Conservation (phyloP, 2,888 invertebrate species). For the Dorcus hopei region DNA sequence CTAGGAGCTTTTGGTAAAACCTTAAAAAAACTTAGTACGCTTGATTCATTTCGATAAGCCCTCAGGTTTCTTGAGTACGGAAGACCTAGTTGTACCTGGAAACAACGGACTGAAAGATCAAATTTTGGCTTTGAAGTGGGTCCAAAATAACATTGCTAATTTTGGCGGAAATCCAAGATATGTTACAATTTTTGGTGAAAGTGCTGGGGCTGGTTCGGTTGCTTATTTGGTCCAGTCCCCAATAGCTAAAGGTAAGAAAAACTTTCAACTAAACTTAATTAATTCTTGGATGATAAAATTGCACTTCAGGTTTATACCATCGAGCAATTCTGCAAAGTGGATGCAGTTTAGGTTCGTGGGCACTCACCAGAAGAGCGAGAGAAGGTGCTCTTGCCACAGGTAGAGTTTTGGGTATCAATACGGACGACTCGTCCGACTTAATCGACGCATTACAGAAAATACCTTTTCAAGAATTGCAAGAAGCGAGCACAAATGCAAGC, state of each 20-base stretch:
- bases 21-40: background rate
- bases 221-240: background rate
- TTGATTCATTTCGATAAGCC: background rate
- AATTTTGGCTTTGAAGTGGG: background rate
- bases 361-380: conserved; percentile 20
- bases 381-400: conserved; percentile 22
- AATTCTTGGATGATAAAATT: too few species aligned
- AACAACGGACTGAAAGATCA: background rate
- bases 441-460: conserved; percentile 24
- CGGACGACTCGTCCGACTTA: conserved; percentile 11
- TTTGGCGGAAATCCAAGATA: background rate
- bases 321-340: conserved; percentile 13
- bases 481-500: background rate
- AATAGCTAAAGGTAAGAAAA: background rate
- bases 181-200: background rate
- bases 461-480: conserved; percentile 8
- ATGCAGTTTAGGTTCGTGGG: conserved; percentile 5
- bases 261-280: background rate
- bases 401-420: background rate
- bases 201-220: background rate
- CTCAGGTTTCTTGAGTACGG: background rate
- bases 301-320: conserved; percentile 5
- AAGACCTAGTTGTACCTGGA: background rate
- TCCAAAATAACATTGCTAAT: background rate
- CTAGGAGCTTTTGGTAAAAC: conserved; percentile 35